Percentiles rank a stretch among this genome's conserved stretches.
Evolutionary conservation across 2,113 vertebrate genomes (phyloP).

Genomic region (Turnix velox): DNA sequence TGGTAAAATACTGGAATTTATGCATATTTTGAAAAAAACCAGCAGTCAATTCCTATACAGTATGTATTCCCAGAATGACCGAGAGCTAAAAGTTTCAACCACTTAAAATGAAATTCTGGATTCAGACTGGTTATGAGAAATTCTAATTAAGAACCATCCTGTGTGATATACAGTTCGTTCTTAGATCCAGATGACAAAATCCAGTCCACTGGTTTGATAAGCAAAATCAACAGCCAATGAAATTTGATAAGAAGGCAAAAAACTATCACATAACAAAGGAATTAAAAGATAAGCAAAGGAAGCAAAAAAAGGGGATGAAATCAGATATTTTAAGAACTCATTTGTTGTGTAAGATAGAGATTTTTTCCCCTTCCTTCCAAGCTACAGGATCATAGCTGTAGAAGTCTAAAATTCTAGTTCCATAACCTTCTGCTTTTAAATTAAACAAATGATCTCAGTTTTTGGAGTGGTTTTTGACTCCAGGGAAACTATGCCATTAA

Average conservation of each 20-base stretch:
- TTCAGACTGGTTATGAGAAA: constrained; percentile 54
- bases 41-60: neutral
- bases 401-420: constrained; percentile 69
- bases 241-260: neutral
- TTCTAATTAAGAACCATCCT: constrained; percentile 52
- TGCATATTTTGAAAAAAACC: constrained; percentile 47
- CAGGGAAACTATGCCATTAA: constrained; percentile 73
- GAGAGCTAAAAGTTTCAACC: constrained; percentile 34
- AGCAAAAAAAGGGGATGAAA: neutral
- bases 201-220: constrained; percentile 39
- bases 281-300: constrained; percentile 4
- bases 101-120: constrained; percentile 45
- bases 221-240: constrained; percentile 28
- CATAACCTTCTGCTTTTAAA: constrained; percentile 74
- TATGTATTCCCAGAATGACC: constrained; percentile 13
- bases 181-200: constrained; percentile 62
- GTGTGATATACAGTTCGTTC: constrained; percentile 59
- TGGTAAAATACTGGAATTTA: neutral
- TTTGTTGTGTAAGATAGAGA: constrained; percentile 42
- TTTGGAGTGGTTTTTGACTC: constrained; percentile 71
- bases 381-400: constrained; percentile 60
- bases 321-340: constrained; percentile 32
- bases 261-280: neutral
- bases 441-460: constrained; percentile 80
- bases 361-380: constrained; percentile 40